These are phyloP conservation scores for Anolis carolinensis DNA, from an alignment of 2,113 vertebrate species.

Conservation along the genomic window DNA sequence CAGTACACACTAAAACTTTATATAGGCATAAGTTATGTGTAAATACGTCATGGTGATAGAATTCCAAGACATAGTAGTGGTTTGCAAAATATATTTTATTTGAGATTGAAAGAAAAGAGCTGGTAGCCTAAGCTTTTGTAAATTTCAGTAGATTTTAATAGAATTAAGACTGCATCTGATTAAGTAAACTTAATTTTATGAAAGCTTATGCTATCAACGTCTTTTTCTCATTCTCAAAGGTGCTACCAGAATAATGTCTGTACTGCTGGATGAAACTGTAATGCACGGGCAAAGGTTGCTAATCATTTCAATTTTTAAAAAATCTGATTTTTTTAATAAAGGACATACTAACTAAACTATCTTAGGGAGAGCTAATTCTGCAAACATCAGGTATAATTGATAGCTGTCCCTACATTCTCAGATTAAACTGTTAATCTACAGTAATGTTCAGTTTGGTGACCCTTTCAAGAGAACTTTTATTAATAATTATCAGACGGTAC, in stretches of 20 bases:
- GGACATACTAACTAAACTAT: not conserved
- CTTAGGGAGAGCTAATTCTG: not conserved
- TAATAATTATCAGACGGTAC: not conserved
- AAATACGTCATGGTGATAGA: too few species aligned
- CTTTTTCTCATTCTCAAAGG: too few species aligned
- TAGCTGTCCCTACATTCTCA: not conserved
- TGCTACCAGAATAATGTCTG: not conserved
- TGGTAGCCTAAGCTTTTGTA: too few species aligned
- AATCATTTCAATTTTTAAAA: not conserved
- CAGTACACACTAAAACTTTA: not conserved
- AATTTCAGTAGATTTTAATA: too few species aligned
- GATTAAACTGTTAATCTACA: not conserved
- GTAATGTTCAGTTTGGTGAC: not conserved
- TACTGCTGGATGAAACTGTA: not conserved
- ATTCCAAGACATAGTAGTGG: too few species aligned
- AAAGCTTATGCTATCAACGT: too few species aligned
- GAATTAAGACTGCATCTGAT: too few species aligned
- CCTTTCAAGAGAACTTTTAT: not conserved
- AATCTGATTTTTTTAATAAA: not conserved
- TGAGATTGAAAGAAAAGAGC: too few species aligned
- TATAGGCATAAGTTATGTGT: too few species aligned
- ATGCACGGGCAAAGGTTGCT: not conserved
- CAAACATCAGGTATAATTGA: not conserved
- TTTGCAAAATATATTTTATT: too few species aligned
- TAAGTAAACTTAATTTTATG: too few species aligned